Conservation (phyloP, 2,888 invertebrate genomes). For the Dermolepida albohirtum region DNA sequence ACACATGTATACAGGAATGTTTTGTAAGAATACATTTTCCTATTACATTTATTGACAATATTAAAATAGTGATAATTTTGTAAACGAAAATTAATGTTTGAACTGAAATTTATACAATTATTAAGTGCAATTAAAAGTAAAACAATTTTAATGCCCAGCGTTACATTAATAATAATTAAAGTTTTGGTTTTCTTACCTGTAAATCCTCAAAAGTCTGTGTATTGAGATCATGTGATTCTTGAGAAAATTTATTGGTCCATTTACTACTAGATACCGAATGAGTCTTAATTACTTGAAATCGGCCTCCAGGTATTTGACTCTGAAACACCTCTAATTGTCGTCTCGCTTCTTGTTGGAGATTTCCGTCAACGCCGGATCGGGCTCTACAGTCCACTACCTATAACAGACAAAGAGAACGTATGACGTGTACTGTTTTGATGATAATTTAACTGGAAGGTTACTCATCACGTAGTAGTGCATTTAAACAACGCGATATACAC, state of each 20-base stretch:
- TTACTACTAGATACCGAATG: constrained; percentile 63
- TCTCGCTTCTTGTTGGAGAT: constrained; percentile 67
- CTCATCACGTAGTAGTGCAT: constrained; percentile 44
- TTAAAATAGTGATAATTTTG: too few species aligned
- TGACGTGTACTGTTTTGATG: constrained; percentile 35
- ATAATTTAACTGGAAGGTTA: constrained; percentile 50
- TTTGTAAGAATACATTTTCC: too few species aligned
- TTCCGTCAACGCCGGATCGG: constrained; percentile 68
- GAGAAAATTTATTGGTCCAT: constrained; percentile 52
- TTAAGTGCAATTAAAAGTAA: too few species aligned
- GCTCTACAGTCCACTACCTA: constrained; percentile 70
- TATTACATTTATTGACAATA: too few species aligned
- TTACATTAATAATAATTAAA: too few species aligned
- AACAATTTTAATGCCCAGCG: too few species aligned
- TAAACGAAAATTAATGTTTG: too few species aligned
- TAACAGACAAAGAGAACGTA: constrained; percentile 25
- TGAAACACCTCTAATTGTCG: constrained; percentile 77
- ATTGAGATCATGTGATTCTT: constrained; percentile 22
- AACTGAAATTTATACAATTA: too few species aligned
- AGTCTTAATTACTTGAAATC: constrained; percentile 76
- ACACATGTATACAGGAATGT: too few species aligned
- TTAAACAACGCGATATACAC: neutral
- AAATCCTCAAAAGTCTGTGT: constrained; percentile 60
- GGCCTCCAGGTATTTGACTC: constrained; percentile 75
- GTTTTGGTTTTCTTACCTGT: constrained; percentile 54